These are phyloP conservation scores for Aurelia coerulea DNA, from an alignment of 30 jellyfish, hydroid and myxozoan genomes.

Conservation along the genomic window DNA sequence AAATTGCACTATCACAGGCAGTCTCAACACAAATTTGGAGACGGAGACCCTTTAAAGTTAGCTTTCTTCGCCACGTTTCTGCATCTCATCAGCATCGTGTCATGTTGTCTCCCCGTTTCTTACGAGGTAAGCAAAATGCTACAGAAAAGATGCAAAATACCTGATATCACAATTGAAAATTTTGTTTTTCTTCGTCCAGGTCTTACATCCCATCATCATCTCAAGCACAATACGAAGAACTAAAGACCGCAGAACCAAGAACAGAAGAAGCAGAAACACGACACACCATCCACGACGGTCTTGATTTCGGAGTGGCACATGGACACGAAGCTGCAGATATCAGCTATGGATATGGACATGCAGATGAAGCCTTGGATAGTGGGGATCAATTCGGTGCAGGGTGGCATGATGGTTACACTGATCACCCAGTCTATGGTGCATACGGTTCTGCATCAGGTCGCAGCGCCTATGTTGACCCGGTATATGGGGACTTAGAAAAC, in stretches of 20 bases:
- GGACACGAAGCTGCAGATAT: slow-evolving; percentile 7
- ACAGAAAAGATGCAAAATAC: too few species aligned
- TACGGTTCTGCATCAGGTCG: slow-evolving; percentile 30
- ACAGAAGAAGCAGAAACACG: slow-evolving; percentile 23
- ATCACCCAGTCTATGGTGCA: slow-evolving; percentile 41
- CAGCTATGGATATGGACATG: slow-evolving; percentile 3
- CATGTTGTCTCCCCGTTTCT: too few species aligned
- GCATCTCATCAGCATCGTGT: too few species aligned
- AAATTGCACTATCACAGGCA: too few species aligned
- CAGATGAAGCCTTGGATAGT: slow-evolving; percentile 1
- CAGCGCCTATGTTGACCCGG: slow-evolving; percentile 41
- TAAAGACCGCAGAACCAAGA: neutral
- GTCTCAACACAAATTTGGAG: too few species aligned
- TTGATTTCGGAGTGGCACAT: slow-evolving; percentile 37
- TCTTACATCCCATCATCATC: slow-evolving; percentile 37
- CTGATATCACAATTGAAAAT: neutral
- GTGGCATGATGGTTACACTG: slow-evolving; percentile 60
- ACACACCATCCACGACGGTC: slow-evolving; percentile 37
- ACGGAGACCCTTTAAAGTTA: too few species aligned
- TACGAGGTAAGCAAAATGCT: too few species aligned
- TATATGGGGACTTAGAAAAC: slow-evolving; percentile 32
- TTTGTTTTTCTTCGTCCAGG: neutral
- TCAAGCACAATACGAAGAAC: neutral
- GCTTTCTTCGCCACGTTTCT: too few species aligned
- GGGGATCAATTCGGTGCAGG: slow-evolving; percentile 35